Evolutionary conservation across 2,113 vertebrate genomes (phyloP).

Genomic region (Lates calcarifer): DNA sequence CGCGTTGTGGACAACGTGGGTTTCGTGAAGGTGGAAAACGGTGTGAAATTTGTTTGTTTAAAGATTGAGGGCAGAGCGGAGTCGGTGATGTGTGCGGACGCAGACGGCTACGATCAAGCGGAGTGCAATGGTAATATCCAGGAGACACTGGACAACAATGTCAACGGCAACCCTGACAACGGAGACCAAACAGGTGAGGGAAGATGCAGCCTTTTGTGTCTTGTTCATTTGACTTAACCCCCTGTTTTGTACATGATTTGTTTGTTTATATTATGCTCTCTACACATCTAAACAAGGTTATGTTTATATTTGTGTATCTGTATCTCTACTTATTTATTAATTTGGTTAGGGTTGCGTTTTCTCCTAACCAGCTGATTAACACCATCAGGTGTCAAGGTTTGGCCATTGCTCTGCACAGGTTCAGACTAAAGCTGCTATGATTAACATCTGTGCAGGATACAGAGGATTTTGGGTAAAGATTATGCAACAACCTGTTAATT

Average conservation of each 20-base stretch:
- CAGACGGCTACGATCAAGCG: constrained; percentile 41
- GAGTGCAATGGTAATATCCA: constrained; percentile 74
- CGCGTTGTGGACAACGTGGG: constrained; percentile 88
- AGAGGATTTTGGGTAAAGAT: not conserved
- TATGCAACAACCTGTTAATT: not conserved
- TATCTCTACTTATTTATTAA: not conserved
- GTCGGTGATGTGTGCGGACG: constrained; percentile 56
- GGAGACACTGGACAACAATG: constrained; percentile 56
- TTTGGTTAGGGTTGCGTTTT: not conserved
- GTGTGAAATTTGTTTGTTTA: constrained; percentile 87
- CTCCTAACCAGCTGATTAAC: not conserved
- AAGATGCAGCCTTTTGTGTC: not conserved
- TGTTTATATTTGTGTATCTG: not conserved
- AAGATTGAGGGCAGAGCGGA: constrained; percentile 77
- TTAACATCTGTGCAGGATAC: not conserved
- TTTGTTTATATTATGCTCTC: not conserved
- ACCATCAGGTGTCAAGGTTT: not conserved
- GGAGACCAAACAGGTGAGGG: constrained; percentile 62
- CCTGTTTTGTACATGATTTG: not conserved
- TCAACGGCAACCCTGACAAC: constrained; percentile 63
- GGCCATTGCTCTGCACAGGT: not conserved
- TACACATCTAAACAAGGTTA: not conserved
- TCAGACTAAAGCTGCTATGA: not conserved
- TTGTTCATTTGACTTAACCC: not conserved
- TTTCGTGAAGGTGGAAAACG: constrained; percentile 86